These are phyloP conservation scores for Drosophila leonis DNA, from an alignment of 2,888 invertebrate genomes.

Conservation along the genomic window DNA sequence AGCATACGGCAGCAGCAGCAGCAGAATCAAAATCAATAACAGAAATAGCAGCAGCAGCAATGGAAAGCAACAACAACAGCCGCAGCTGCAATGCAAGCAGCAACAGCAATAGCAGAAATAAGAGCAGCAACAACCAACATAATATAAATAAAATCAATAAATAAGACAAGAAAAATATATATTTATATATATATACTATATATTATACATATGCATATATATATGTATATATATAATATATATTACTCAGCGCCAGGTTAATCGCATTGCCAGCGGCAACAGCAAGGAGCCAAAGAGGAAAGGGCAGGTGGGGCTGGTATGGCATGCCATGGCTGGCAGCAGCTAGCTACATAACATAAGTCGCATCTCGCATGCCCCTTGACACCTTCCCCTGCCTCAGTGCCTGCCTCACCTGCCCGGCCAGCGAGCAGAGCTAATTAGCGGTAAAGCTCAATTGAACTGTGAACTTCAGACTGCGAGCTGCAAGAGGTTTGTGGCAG, in stretches of 20 bases:
- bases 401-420: not conserved
- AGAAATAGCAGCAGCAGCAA: slow-evolving; percentile 24
- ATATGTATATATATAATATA: slow-evolving; percentile 6
- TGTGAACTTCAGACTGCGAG: slow-evolving; percentile 63
- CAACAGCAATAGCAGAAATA: slow-evolving; percentile 20
- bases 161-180: slow-evolving; percentile 70
- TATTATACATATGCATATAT: not conserved
- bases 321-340: not conserved
- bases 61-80: slow-evolving; percentile 37
- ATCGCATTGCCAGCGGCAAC: slow-evolving; percentile 39
- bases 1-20: not conserved
- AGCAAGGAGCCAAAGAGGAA: slow-evolving; percentile 3
- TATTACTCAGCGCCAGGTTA: slow-evolving; percentile 55
- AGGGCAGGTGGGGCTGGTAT: not conserved
- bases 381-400: not conserved
- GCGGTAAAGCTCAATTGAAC: slow-evolving; percentile 75
- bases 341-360: slow-evolving; percentile 6
- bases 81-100: slow-evolving; percentile 13
- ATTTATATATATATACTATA: not conserved
- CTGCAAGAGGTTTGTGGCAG: slow-evolving; percentile 31
- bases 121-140: slow-evolving; percentile 19
- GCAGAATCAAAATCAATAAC: not conserved
- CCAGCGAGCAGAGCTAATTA: slow-evolving; percentile 56
- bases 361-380: slow-evolving; percentile 12
- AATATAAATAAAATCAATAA: slow-evolving; percentile 75